phyloP scores from a whole-genome alignment of 2,888 invertebrate species.

The Petrophora chlorosata region DNA sequence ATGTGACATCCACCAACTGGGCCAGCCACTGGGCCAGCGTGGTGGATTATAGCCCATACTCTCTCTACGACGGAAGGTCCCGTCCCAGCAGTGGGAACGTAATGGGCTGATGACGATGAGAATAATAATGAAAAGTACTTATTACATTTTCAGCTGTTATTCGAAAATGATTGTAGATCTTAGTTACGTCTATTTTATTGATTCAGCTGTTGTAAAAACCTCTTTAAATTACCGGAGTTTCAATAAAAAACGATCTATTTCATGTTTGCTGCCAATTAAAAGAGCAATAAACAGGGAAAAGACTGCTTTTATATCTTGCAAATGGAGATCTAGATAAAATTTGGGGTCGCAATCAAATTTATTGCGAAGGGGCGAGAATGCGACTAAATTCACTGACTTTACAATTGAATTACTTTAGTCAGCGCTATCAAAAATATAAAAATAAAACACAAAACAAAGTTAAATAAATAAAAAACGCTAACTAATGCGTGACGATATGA shows the following conservation, averaged over 20 bases:
- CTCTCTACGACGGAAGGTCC: too few species aligned
- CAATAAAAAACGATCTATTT: conserved; percentile 17
- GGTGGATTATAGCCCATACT: too few species aligned
- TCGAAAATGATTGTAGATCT: background rate
- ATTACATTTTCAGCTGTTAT: background rate
- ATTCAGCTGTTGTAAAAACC: too few species aligned
- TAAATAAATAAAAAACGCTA: background rate
- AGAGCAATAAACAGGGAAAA: conserved; percentile 43
- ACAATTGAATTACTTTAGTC: background rate
- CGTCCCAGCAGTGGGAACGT: too few species aligned
- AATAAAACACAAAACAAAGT: background rate
- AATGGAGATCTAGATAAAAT: conserved; percentile 53
- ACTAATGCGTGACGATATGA: too few species aligned
- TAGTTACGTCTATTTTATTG: too few species aligned
- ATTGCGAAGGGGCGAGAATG: conserved; percentile 47
- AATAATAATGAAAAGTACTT: too few species aligned
- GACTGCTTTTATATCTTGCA: conserved; percentile 44
- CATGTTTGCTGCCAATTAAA: conserved; percentile 44
- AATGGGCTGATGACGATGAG: too few species aligned
- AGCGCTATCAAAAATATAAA: background rate
- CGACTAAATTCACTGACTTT: conserved; percentile 31
- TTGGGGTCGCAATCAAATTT: conserved; percentile 50
- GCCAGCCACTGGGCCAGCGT: too few species aligned
- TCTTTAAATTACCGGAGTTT: too few species aligned
- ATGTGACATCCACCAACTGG: too few species aligned